Base-by-base conservation (phyloP, 2,113 vertebrate genomes). In the Apistogramma diplotaenia region DNA sequence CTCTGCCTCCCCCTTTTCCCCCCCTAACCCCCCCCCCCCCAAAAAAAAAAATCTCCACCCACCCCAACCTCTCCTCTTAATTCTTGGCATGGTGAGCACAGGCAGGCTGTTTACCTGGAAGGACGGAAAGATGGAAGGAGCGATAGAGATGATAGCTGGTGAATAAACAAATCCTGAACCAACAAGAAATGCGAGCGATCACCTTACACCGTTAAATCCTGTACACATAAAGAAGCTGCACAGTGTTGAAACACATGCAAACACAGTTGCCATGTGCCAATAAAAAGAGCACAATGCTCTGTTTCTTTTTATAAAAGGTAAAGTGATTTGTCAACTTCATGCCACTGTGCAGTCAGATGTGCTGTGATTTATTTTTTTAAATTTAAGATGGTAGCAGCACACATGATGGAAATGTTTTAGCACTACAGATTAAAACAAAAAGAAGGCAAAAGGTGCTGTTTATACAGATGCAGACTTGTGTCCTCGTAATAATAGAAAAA, bases 101-200 rank as follows among this genome's bases (percentile, higher is more conserved):
- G 92, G 85, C 83, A 76, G 81, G 82, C 84, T 91, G 90, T 92
- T 93, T 94, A 93, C 90, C 84, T 85, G 83, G 57, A 71, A 60
- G 77, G 82, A 75, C 84, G 60, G 70, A 40, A 40, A 71, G 49
- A 87, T 78, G 82, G 87, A 81, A 40, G 49, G 62, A 51, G 84
- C 10, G 83, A 88, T 89, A 74, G 89, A 13, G 81, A 84, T 78
- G 76, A 87, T 74, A 85, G 84, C 81, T 75, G 53, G 53, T 75
- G 76, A 87, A 93, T 88, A 93, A 93, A 94, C 90, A 92, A 85
- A 88, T 89, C 75, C 85, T 58, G 55, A 83, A 87, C 81, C 74
- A 85, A 84, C 70, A 83, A 84, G 76, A 65, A 78, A 74, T 1
- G 9, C 29, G 43, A 70, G 16, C 1, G 1, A 16, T 29, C 43